A percentile compares a stretch with the other conserved stretches of the same genome.
These are phyloP conservation scores for Phenganax stokvisi DNA, from an alignment of 92 coral and sea anemone genomes.

Conservation along the genomic window DNA sequence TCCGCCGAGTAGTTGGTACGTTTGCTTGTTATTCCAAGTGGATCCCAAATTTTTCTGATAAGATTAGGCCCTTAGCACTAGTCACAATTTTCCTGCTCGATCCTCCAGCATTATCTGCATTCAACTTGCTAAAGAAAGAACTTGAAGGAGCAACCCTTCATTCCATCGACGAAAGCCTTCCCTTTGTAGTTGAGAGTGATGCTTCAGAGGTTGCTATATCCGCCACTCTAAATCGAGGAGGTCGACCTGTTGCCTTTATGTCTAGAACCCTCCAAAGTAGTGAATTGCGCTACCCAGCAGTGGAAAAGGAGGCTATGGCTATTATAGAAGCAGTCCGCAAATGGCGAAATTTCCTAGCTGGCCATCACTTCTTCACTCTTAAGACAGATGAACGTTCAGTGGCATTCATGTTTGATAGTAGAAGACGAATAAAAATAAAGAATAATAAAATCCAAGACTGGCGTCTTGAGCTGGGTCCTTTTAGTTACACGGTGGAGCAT, in stretches of 20 bases:
- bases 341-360: neutral
- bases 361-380: neutral
- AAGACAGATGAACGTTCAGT: neutral
- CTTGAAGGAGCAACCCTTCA: neutral
- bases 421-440: neutral
- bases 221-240: neutral
- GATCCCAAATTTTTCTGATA: no score
- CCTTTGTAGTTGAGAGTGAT: neutral
- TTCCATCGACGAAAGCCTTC: neutral
- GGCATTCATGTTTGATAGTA: neutral
- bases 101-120: neutral
- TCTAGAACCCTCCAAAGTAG: neutral
- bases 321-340: neutral
- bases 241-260: neutral
- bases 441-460: neutral
- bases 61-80: no score
- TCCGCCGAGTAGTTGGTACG: no score
- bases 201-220: neutral
- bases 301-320: neutral
- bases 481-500: no score
- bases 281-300: neutral
- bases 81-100: no score
- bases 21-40: no score
- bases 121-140: conserved; percentile 10
- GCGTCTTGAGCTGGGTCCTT: neutral